Percentiles rank a stretch among this genome's conserved stretches.
phyloP scores from a whole-genome alignment of 1,140 invertebrate species.

The Drosophila bifasciata region DNA sequence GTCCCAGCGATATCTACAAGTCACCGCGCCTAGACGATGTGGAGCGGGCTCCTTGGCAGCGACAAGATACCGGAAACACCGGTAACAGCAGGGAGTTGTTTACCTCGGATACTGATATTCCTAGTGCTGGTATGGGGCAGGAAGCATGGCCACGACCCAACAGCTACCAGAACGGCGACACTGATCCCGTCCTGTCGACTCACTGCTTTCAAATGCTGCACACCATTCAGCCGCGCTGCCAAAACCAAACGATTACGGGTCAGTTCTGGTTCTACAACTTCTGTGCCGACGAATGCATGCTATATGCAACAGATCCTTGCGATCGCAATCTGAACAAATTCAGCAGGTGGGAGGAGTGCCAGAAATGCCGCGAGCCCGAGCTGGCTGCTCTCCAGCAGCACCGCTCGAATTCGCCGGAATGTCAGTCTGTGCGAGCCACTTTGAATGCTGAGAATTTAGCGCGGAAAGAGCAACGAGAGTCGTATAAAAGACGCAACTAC shows the following conservation, averaged over 20 bases:
- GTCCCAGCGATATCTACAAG: not conserved
- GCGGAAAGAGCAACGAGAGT: constrained; percentile 23
- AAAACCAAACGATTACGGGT: constrained; percentile 46
- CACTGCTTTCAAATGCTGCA: constrained; percentile 59
- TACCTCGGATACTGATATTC: no score
- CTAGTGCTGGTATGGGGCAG: no score
- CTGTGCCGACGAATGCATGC: constrained; percentile 70
- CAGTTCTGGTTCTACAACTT: constrained; percentile 81
- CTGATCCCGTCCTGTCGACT: constrained; percentile 32
- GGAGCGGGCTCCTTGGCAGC: constrained; percentile 33
- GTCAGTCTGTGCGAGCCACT: constrained; percentile 26
- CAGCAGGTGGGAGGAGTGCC: constrained; percentile 55
- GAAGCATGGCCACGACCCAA: constrained; percentile 9
- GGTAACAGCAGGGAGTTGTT: not conserved
- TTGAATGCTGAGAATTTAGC: constrained; percentile 28
- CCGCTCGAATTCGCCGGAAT: constrained; percentile 32
- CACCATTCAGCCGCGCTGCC: constrained; percentile 37
- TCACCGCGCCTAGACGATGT: constrained; percentile 41
- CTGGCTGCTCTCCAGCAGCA: constrained; percentile 30
- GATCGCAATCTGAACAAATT: constrained; percentile 76
- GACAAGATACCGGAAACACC: constrained; percentile 1
- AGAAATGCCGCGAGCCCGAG: constrained; percentile 52
- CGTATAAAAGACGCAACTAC: constrained; percentile 24
- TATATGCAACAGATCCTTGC: constrained; percentile 65
- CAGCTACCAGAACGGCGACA: constrained; percentile 2